A percentile compares a stretch with the other conserved stretches of the same genome.
phyloP scores from a whole-genome alignment of 2,113 vertebrate genomes.

The Mus pahari region DNA sequence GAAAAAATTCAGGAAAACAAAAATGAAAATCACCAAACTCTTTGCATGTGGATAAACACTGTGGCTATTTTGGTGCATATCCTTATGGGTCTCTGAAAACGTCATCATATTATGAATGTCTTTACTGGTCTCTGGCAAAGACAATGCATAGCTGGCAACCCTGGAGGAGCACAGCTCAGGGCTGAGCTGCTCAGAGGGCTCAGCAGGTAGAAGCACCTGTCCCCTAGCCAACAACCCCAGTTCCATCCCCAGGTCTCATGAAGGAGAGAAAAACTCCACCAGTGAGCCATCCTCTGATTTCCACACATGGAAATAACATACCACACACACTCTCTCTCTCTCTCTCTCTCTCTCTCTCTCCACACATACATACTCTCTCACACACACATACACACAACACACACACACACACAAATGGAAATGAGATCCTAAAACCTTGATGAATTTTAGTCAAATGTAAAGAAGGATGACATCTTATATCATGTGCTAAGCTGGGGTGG shows the following conservation, averaged over 20 bases:
- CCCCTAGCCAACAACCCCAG: neutral
- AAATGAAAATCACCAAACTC: neutral
- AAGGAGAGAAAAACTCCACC: neutral
- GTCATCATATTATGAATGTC: neutral
- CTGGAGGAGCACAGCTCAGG: neutral
- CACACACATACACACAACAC: neutral
- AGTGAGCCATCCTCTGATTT: neutral
- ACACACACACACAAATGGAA: neutral
- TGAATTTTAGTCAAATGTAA: neutral
- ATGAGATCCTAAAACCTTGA: neutral
- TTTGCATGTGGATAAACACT: neutral
- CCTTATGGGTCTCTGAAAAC: neutral
- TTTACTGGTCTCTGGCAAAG: neutral
- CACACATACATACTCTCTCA: neutral
- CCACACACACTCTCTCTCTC: too few species aligned
- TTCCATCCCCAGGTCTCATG: neutral
- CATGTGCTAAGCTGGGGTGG: neutral
- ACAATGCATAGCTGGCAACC: accelerated
- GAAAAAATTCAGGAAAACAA: neutral
- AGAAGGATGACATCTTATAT: neutral
- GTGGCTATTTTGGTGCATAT: too few species aligned
- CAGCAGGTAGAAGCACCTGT: too few species aligned
- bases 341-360: too few species aligned
- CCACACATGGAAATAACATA: neutral
- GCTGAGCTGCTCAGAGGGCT: too few species aligned